These are phyloP conservation scores for Sinhomidia bicolor DNA, from an alignment of 2,888 invertebrate species.

Conservation along the genomic window DNA sequence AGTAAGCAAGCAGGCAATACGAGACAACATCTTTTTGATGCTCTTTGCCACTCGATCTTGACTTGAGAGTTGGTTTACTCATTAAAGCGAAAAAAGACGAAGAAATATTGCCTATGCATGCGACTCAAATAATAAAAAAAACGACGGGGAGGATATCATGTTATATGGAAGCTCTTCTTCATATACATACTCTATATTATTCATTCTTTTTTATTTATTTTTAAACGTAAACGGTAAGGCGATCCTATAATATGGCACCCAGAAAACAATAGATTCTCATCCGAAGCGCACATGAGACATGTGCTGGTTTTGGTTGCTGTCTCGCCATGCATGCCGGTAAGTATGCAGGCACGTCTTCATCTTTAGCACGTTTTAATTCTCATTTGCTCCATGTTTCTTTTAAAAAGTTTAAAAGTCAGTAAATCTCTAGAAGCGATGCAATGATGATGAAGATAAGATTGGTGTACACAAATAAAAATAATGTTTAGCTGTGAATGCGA, in stretches of 20 bases:
- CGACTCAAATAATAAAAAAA: too few species aligned
- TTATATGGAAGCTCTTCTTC: too few species aligned
- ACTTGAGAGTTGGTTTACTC: background rate
- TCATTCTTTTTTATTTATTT: too few species aligned
- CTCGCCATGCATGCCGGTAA: too few species aligned
- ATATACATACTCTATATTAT: too few species aligned
- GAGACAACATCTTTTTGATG: too few species aligned
- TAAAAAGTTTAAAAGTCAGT: slow-evolving; percentile 10
- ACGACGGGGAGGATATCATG: too few species aligned
- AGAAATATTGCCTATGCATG: too few species aligned
- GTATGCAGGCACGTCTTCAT: too few species aligned
- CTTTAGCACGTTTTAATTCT: slow-evolving; percentile 14
- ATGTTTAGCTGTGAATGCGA: too few species aligned
- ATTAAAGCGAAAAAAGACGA: slow-evolving; percentile 7
- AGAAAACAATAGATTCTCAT: background rate
- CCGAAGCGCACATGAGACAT: background rate
- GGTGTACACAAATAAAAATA: background rate
- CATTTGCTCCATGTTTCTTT: background rate
- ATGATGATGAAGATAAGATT: background rate
- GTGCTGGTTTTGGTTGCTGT: background rate
- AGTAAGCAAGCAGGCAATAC: too few species aligned
- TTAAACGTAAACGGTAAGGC: too few species aligned
- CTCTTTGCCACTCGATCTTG: slow-evolving; percentile 8
- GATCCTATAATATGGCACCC: background rate
- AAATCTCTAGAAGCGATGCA: background rate